phyloP scores from a whole-genome alignment of 2,888 invertebrate species.

The Halictus ligatus region DNA sequence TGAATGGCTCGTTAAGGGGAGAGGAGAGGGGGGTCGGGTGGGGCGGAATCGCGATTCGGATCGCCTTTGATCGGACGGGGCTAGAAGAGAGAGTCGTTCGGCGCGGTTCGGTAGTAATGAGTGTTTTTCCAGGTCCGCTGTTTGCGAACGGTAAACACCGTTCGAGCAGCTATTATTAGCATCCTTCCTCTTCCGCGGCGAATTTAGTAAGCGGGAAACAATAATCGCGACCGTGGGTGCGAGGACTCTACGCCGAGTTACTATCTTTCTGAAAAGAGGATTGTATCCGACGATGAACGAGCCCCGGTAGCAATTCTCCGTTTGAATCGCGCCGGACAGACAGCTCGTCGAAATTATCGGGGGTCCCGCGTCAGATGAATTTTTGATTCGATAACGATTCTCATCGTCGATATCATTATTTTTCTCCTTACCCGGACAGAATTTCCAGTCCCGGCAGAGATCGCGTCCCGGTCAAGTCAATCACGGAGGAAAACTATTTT shows the following conservation, averaged over 20 bases:
- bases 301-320: conserved; percentile 15
- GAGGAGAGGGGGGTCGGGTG: not conserved
- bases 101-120: conserved; percentile 18
- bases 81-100: conserved; percentile 25
- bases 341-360: conserved; percentile 49
- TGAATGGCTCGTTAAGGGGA: conserved; percentile 48
- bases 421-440: conserved; percentile 23
- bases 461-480: conserved; percentile 65
- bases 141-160: conserved; percentile 38
- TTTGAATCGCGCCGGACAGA: conserved; percentile 9
- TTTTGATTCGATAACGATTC: conserved; percentile 65
- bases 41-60: conserved; percentile 35
- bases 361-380: conserved; percentile 54
- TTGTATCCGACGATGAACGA: not conserved
- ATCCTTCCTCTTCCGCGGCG: not conserved
- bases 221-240: not conserved
- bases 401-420: conserved; percentile 51
- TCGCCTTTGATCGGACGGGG: conserved; percentile 23
- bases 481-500: conserved; percentile 70
- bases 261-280: not conserved
- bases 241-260: not conserved
- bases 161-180: conserved; percentile 13
- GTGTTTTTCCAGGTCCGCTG: conserved; percentile 28
- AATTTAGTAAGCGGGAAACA: not conserved
- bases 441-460: conserved; percentile 42